Base-by-base conservation (phyloP, 2,888 invertebrate genomes). In the Chrysomela aeneicollis region DNA sequence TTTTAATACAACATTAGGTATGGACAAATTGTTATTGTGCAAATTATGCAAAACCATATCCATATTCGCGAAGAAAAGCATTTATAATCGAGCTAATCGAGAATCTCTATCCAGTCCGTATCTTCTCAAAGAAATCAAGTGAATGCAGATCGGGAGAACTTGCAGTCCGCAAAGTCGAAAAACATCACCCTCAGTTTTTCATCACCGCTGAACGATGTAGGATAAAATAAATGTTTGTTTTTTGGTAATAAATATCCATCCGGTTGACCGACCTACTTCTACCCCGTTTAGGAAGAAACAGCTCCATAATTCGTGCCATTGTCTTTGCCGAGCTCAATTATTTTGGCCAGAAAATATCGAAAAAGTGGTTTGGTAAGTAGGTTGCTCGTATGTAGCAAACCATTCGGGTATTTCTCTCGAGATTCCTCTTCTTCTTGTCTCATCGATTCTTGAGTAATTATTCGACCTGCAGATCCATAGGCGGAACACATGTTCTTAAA, bases 311-410 rank as follows among this genome's bases (percentile, higher is more conserved):
- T 49, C 49, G 42, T 59, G 50, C 32, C 50, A 49, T 59, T 59
- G 50, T 50, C 35, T 59, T 59, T 19, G 51, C 35, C 35, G 30
- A 21, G 37, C 50, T 66, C 61, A 59, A 59, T 66, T 59, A 65
- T 61, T 62, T 65, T 49, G 58, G 49, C 57, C 61, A 59, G 59
- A 65, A 65, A 53, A 53, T 46, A 22, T n/a, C 42, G 59, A 66
- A 66, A 66, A 66, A 66, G 65, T 59, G 19, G 62, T 55, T 35
- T 58, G 21, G 54, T 37, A 66, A 55, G 62, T 66, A 66, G 65
- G 65, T 54, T 59, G 62, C 42, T 59, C 59, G 35, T 22, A 30
- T 12, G n/a, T 5, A 42, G n/a, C 42, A 15, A 10, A 42, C 42
- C n/a, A 15, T 15, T n/a, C 6, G 32, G 6, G 10, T 35, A 35